Evolutionary conservation across 2,797 vertebrate genomes (phyloP).

Genomic region (Pseudocheirus occidentalis): DNA sequence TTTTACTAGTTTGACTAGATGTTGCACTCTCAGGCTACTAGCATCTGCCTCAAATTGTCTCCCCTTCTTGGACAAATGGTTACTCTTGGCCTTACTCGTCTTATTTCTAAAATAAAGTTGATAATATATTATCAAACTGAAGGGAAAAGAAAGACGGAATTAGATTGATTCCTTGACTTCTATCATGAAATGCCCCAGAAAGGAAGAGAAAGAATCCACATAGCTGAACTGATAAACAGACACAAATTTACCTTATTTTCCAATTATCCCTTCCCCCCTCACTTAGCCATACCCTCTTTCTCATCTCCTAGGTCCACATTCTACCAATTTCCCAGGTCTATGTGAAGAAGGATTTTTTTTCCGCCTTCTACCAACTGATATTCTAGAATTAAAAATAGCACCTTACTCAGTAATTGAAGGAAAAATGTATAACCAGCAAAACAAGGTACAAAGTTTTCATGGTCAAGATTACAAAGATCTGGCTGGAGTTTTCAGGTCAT

Average conservation of each 20-base stretch:
- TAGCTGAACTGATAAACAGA: not conserved
- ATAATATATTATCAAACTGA: not conserved
- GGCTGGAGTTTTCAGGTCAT: not conserved
- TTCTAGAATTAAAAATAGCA: not conserved
- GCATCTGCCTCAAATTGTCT: not conserved
- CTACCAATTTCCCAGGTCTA: not conserved
- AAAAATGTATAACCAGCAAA: not conserved
- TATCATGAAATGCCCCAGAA: not conserved
- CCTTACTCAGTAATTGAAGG: not conserved
- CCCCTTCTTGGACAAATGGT: not conserved
- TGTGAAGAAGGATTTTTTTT: not conserved
- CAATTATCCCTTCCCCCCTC: not conserved
- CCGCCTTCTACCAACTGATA: not conserved
- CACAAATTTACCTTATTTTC: not conserved
- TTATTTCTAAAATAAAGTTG: not conserved
- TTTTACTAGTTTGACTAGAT: not conserved
- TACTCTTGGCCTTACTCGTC: not conserved
- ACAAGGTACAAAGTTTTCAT: not conserved
- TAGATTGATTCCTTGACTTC: not conserved
- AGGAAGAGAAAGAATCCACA: not conserved
- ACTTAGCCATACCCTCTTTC: not conserved
- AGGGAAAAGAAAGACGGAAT: not conserved
- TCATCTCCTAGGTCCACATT: not conserved
- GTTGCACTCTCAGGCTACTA: not conserved
- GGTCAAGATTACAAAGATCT: not conserved